Percentiles rank a stretch among this genome's conserved stretches.
phyloP scores from a whole-genome alignment of 2,888 invertebrate species.

The Phyllotreta cruciferae region DNA sequence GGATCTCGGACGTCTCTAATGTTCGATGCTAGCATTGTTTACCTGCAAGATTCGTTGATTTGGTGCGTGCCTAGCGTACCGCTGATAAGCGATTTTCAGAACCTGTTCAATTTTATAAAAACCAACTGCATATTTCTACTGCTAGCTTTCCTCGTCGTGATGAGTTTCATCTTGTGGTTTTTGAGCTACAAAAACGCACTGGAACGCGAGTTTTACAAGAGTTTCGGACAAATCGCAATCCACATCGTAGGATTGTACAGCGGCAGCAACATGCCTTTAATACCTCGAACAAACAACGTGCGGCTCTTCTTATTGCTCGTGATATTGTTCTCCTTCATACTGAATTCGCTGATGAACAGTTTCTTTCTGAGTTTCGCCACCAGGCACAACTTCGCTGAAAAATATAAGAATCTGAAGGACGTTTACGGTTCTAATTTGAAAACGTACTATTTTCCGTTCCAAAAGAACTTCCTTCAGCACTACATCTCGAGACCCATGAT shows the following conservation, averaged over 20 bases:
- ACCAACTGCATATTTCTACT: neutral
- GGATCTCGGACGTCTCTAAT: neutral
- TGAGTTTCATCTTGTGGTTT: slow-evolving; percentile 16
- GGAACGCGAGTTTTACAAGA: slow-evolving; percentile 26
- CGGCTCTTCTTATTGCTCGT: slow-evolving; percentile 25
- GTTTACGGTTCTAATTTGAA: slow-evolving; percentile 30
- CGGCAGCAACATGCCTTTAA: slow-evolving; percentile 17
- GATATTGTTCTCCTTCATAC: slow-evolving; percentile 15
- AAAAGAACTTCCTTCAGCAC: slow-evolving; percentile 8
- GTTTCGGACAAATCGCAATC: slow-evolving; percentile 8
- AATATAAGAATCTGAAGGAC: slow-evolving; percentile 27
- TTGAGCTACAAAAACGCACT: slow-evolving; percentile 7
- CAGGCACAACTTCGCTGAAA: slow-evolving; percentile 18
- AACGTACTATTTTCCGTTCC: slow-evolving; percentile 23
- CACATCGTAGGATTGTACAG: slow-evolving; percentile 8
- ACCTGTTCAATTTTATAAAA: slow-evolving; percentile 22
- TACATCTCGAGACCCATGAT: neutral
- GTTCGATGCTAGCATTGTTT: slow-evolving; percentile 23
- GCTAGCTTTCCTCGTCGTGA: neutral
- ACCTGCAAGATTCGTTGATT: slow-evolving; percentile 24
- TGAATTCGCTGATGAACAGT: slow-evolving; percentile 18
- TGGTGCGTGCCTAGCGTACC: slow-evolving; percentile 32
- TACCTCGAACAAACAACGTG: slow-evolving; percentile 22
- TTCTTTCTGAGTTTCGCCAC: slow-evolving; percentile 26
- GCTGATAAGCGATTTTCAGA: slow-evolving; percentile 16